These are phyloP conservation scores for Atractosteus spatula DNA, from an alignment of 2,113 vertebrate genomes.

Conservation along the genomic window DNA sequence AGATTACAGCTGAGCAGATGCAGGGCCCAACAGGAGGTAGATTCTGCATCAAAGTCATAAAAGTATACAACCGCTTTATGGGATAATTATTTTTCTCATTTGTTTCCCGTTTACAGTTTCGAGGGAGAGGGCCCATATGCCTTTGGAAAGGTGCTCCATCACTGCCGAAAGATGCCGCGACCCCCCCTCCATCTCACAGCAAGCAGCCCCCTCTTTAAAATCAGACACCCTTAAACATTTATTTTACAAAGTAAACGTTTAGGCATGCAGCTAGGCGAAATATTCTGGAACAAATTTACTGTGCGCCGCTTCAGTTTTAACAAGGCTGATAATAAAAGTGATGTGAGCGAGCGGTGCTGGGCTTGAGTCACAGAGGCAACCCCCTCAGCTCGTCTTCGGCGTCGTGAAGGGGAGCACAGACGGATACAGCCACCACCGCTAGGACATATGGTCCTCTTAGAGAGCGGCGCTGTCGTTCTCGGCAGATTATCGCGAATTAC, in stretches of 20 bases:
- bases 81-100: conserved; percentile 75
- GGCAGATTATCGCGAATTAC: conserved; percentile 3
- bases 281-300: conserved; percentile 38
- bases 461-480: background rate
- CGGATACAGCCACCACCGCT: background rate
- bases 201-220: background rate
- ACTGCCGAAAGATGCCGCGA: conserved; percentile 22
- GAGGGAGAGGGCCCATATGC: conserved; percentile 64
- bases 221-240: conserved; percentile 4
- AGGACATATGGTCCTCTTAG: conserved; percentile 8
- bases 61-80: conserved; percentile 75
- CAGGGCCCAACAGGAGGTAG: conserved; percentile 68
- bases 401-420: background rate
- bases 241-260: conserved; percentile 15
- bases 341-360: no score
- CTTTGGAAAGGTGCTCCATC: conserved; percentile 58
- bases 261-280: conserved; percentile 3
- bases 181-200: conserved; percentile 28
- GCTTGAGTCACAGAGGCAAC: no score
- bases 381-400: background rate
- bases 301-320: background rate
- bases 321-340: no score
- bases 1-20: conserved; percentile 70
- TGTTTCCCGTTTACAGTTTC: conserved; percentile 60
- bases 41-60: conserved; percentile 70